Conservation (phyloP, 1,140 invertebrate species). For the Brachionus rubens region DNA sequence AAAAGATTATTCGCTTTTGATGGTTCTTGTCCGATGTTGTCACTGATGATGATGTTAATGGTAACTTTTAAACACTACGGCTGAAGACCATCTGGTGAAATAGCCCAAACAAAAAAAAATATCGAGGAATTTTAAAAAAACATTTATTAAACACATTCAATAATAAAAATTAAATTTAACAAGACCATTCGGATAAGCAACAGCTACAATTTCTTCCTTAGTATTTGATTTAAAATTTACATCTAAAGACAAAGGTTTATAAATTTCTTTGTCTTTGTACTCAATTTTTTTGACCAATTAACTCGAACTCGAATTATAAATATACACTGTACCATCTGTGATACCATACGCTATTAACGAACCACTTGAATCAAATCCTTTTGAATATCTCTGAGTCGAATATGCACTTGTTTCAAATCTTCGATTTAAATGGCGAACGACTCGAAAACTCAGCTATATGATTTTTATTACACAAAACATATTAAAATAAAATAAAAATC, state of each 20-base stretch:
- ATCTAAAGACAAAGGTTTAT: not conserved
- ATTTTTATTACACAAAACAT: constrained; percentile 40
- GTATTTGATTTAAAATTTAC: not conserved
- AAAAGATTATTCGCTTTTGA: too few species aligned
- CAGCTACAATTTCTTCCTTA: not conserved
- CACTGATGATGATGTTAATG: too few species aligned
- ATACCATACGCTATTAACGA: constrained; percentile 55
- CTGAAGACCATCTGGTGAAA: too few species aligned
- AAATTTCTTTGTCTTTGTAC: not conserved
- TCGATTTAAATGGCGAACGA: constrained; percentile 56
- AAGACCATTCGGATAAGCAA: not conserved
- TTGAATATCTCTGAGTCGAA: constrained; percentile 52
- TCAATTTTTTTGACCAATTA: constrained; percentile 49
- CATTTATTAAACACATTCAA: too few species aligned
- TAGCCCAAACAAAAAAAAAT: too few species aligned
- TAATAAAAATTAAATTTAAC: too few species aligned
- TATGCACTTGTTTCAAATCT: constrained; percentile 51
- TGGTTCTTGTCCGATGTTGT: too few species aligned
- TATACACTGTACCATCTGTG: constrained; percentile 53
- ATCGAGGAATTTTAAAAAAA: constrained; percentile 2
- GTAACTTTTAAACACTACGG: too few species aligned
- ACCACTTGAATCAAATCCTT: constrained; percentile 59
- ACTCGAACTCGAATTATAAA: constrained; percentile 53
- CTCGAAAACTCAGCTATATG: constrained; percentile 60
- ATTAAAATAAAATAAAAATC: not conserved